Conservation (phyloP, 2,888 invertebrate species). For the Eretmocerus hayati region DNA sequence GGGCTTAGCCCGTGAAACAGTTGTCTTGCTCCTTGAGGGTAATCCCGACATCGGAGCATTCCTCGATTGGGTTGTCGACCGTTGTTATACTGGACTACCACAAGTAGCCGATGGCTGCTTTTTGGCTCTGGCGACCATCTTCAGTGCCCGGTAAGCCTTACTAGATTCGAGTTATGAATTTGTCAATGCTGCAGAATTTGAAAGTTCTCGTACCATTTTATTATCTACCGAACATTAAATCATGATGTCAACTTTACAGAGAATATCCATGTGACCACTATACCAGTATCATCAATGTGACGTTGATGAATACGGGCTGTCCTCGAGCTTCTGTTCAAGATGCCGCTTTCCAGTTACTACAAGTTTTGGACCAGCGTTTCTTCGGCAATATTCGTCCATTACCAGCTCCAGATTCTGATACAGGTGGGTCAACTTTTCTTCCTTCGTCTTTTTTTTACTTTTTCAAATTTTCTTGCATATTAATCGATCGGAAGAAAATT, state of each 20-base stretch:
- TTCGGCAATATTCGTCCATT: constrained; percentile 75
- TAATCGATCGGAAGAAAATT: no score
- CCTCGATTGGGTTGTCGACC: constrained; percentile 96
- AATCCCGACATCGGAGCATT: constrained; percentile 88
- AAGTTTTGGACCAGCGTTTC: constrained; percentile 89
- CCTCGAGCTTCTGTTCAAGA: constrained; percentile 88
- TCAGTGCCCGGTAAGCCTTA: constrained; percentile 86
- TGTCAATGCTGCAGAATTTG: no score
- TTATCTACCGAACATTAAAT: no score
- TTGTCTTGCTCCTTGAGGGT: constrained; percentile 86
- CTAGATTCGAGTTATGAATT: no score
- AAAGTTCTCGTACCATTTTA: no score
- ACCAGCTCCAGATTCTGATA: constrained; percentile 62
- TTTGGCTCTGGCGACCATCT: constrained; percentile 89
- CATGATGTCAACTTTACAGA: constrained; percentile 52
- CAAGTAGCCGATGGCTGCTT: constrained; percentile 96
- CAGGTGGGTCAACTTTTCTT: constrained; percentile 63
- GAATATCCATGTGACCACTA: constrained; percentile 98
- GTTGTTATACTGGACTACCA: constrained; percentile 88
- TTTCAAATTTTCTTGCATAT: not conserved
- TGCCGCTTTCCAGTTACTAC: constrained; percentile 87
- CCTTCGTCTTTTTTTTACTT: not conserved
- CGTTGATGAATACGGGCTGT: constrained; percentile 92
- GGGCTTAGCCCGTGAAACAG: constrained; percentile 85
- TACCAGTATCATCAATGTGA: constrained; percentile 95